A percentile compares a stretch with the other conserved stretches of the same genome.
Conservation (phyloP, 2,888 invertebrate species). For the Plebejus anna region DNA sequence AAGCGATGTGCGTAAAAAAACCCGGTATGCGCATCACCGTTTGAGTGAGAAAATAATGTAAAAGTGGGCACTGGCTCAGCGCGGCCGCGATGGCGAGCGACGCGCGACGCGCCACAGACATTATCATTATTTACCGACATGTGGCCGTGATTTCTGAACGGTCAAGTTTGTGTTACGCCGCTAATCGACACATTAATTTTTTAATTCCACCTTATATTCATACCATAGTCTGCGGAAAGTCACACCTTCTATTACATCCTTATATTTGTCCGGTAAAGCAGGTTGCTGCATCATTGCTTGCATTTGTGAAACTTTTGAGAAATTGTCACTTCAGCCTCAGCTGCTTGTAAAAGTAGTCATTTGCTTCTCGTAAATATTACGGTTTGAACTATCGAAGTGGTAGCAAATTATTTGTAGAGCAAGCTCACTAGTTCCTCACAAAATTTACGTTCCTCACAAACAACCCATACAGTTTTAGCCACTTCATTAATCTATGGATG, state of each 20-base stretch:
- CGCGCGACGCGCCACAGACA: constrained; percentile 52
- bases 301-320: not conserved
- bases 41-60: constrained; percentile 42
- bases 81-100: constrained; percentile 63
- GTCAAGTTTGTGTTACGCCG: constrained; percentile 9
- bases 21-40: constrained; percentile 55
- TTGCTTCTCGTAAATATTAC: not conserved
- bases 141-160: constrained; percentile 29
- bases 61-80: constrained; percentile 38
- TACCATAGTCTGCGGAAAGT: not conserved
- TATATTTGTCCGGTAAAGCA: not conserved
- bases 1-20: constrained; percentile 50
- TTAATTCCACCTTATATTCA: not conserved
- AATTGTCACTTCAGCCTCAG: not conserved
- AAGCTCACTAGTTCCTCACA: not conserved
- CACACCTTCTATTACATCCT: not conserved
- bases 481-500: not conserved
- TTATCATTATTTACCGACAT: constrained; percentile 28
- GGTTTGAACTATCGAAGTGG: not conserved
- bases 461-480: not conserved
- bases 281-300: not conserved
- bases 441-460: not conserved
- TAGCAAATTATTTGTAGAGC: not conserved
- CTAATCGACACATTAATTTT: not conserved
- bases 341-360: not conserved